phyloP scores from a whole-genome alignment of 2,113 vertebrate species.

The Pionites leucogaster region DNA sequence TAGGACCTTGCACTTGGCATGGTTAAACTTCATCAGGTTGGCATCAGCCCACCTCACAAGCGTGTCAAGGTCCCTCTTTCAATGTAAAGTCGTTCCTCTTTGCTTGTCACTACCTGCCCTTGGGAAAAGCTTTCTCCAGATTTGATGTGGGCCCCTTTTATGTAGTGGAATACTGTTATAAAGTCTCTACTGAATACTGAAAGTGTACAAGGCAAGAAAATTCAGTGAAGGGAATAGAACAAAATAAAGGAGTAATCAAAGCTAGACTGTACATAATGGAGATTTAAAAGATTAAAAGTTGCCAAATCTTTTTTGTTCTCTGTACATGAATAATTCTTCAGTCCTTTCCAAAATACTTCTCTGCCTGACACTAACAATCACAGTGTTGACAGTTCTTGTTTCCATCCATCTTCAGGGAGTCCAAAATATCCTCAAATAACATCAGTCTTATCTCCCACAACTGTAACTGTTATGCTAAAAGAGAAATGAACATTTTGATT shows the following conservation, averaged over 20 bases:
- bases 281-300: background rate
- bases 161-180: background rate
- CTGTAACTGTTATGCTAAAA: background rate
- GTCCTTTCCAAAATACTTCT: background rate
- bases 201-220: background rate
- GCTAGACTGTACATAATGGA: background rate
- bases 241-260: background rate
- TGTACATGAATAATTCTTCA: background rate
- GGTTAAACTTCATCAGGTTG: too few species aligned
- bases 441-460: background rate
- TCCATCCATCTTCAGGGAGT: background rate
- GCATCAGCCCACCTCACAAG: too few species aligned
- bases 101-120: background rate
- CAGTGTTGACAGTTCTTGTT: background rate
- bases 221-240: background rate
- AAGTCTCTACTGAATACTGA: background rate
- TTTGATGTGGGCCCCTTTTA: background rate
- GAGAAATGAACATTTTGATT: background rate
- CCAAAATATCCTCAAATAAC: background rate
- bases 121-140: background rate
- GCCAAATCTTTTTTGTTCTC: background rate
- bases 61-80: background rate
- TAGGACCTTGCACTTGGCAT: too few species aligned
- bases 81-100: background rate
- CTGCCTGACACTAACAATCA: background rate